Evolutionary conservation across 2,113 vertebrate genomes (phyloP).

Genomic region (Scolopax mira): DNA sequence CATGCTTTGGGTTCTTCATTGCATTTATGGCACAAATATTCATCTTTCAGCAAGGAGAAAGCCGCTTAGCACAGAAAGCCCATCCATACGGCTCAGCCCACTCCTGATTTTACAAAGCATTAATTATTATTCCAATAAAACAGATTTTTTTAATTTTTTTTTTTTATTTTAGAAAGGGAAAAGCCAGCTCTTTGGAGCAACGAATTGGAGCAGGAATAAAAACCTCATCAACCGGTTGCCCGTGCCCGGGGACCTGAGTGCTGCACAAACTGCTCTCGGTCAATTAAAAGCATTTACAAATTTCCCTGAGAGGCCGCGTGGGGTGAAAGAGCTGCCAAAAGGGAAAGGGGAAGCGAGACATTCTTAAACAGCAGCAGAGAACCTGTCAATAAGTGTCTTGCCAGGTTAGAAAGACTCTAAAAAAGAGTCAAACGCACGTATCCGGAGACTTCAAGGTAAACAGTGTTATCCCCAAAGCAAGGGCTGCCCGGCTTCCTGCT

Average conservation of each 20-base stretch:
- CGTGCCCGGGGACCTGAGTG: rapidly evolving
- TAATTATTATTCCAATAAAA: not conserved
- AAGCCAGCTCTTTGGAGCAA: too few species aligned
- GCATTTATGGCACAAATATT: not conserved
- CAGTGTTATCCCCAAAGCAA: not conserved
- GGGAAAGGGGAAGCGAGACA: not conserved
- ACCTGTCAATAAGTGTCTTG: not conserved
- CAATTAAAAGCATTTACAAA: not conserved
- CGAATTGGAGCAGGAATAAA: not conserved
- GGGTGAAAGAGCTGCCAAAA: not conserved
- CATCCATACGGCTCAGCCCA: rapidly evolving
- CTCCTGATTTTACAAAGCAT: not conserved
- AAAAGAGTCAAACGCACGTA: not conserved
- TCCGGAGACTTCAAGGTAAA: not conserved
- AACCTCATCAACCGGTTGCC: not conserved
- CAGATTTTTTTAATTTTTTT: too few species aligned
- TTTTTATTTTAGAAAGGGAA: not conserved
- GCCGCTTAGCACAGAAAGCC: not conserved
- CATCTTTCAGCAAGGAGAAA: not conserved
- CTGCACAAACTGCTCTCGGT: not conserved
- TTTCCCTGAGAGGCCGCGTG: not conserved
- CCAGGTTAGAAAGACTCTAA: not conserved
- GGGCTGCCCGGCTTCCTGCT: not conserved
- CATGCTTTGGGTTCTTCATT: not conserved
- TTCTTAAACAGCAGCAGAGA: not conserved